These are phyloP conservation scores for Rugalucina vietnamica DNA, from an alignment of 2,888 invertebrate genomes.

Conservation along the genomic window DNA sequence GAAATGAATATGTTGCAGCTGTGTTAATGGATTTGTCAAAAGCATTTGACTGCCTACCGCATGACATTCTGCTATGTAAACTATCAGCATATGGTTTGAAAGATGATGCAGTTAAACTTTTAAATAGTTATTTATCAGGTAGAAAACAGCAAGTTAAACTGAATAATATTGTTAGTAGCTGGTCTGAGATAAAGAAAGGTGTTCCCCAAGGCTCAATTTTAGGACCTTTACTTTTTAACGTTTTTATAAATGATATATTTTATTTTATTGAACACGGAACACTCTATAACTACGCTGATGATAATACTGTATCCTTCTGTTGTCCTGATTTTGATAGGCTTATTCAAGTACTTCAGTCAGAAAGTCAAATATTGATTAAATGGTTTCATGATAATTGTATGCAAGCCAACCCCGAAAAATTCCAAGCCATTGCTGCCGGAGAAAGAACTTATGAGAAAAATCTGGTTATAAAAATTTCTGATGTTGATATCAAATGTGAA, in stretches of 20 bases:
- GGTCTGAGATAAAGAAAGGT: slow-evolving; percentile 24
- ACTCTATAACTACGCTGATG: slow-evolving; percentile 46
- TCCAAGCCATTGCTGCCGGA: too few relatives aligned
- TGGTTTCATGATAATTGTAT: too few relatives aligned
- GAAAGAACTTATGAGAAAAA: too few relatives aligned
- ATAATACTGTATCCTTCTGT: too few relatives aligned
- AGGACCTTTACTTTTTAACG: slow-evolving; percentile 33
- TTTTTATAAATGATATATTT: slow-evolving; percentile 44
- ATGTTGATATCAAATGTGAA: too few relatives aligned
- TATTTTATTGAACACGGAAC: slow-evolving; percentile 19
- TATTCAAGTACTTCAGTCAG: too few relatives aligned
- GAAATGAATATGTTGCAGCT: neutral
- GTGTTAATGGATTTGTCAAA: slow-evolving; percentile 1
- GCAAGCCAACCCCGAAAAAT: too few relatives aligned
- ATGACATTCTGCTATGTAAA: slow-evolving; percentile 13
- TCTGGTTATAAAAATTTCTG: too few relatives aligned
- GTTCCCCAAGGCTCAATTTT: slow-evolving; percentile 41
- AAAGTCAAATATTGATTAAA: too few relatives aligned
- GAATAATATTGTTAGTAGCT: neutral
- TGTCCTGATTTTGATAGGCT: too few relatives aligned
- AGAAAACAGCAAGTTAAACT: slow-evolving; percentile 13
- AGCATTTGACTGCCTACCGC: slow-evolving; percentile 12
- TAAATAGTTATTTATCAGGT: slow-evolving; percentile 1
- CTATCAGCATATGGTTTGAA: slow-evolving; percentile 13
- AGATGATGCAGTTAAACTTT: neutral